These are phyloP conservation scores for Drosophila subsilvestris DNA, from an alignment of 2,888 invertebrate genomes.

Conservation along the genomic window DNA sequence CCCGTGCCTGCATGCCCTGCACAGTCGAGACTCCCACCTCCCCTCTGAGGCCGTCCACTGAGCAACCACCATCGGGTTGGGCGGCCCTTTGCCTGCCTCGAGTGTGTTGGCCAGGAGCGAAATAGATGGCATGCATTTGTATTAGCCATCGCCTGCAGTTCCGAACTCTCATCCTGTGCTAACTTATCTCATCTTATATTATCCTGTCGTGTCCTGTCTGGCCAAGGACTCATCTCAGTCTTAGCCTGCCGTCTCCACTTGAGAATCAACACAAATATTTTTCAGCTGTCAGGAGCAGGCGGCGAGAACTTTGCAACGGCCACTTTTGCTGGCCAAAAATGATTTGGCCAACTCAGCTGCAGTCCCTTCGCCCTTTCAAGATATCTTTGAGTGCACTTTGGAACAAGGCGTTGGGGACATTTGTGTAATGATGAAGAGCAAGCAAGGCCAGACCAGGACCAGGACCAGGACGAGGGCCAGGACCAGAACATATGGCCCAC, in stretches of 20 bases:
- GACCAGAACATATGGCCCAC: conserved; percentile 29
- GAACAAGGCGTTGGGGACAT: conserved; percentile 38
- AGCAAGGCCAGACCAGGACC: not conserved
- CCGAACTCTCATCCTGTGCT: conserved; percentile 17
- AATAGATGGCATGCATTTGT: conserved; percentile 71
- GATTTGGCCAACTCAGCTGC: conserved; percentile 37
- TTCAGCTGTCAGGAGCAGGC: conserved; percentile 61
- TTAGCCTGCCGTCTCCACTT: conserved; percentile 53
- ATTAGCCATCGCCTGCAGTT: conserved; percentile 66
- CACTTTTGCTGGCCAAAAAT: conserved; percentile 39
- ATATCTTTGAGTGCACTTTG: conserved; percentile 32
- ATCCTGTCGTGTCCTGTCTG: conserved; percentile 2
- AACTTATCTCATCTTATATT: conserved; percentile 21
- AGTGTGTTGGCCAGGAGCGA: conserved; percentile 44
- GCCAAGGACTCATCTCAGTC: conserved; percentile 41
- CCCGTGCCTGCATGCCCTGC: not conserved
- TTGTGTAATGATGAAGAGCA: conserved; percentile 68
- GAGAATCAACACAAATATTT: conserved; percentile 69
- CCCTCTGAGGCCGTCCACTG: not conserved
- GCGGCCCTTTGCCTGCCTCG: conserved; percentile 6
- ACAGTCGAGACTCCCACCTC: not conserved
- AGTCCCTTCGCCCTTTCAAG: conserved; percentile 17
- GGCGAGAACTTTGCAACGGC: conserved; percentile 30
- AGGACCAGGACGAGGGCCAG: not conserved
- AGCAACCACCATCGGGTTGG: not conserved